These are phyloP conservation scores for Drosophila repletoides DNA, from an alignment of 1,140 invertebrate species.

Conservation along the genomic window DNA sequence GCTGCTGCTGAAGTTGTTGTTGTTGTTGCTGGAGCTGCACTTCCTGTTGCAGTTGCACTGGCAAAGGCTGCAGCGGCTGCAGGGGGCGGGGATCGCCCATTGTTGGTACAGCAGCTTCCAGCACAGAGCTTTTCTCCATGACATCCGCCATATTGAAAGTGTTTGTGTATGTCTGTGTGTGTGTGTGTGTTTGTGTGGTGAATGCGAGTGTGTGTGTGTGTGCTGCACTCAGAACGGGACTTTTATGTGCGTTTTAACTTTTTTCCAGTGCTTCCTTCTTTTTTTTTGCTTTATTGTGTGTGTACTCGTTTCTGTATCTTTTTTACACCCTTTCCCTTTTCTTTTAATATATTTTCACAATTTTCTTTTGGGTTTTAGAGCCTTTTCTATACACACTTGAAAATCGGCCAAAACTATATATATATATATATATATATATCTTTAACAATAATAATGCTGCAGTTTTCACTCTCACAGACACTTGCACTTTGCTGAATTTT, in stretches of 20 bases:
- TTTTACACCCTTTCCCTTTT: constrained; percentile 7
- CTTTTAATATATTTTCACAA: constrained; percentile 14
- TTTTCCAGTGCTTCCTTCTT: constrained; percentile 38
- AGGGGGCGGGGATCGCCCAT: constrained; percentile 47
- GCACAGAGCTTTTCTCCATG: constrained; percentile 79
- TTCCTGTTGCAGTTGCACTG: constrained; percentile 38
- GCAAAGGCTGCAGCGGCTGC: constrained; percentile 36
- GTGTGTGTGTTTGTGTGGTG: constrained; percentile 16
- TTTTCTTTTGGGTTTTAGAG: constrained; percentile 15
- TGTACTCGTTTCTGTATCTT: constrained; percentile 39
- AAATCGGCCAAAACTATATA: constrained; percentile 13
- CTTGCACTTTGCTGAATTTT: constrained; percentile 40
- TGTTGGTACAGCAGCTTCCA: constrained; percentile 67
- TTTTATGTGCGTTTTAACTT: constrained; percentile 41
- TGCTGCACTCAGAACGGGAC: constrained; percentile 65
- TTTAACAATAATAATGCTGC: constrained; percentile 35
- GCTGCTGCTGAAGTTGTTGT: constrained; percentile 23
- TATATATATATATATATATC: constrained; percentile 1
- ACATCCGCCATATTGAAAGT: constrained; percentile 81
- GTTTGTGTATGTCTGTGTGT: constrained; percentile 40
- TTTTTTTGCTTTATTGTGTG: constrained; percentile 42
- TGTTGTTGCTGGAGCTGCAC: constrained; percentile 41
- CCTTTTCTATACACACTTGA: constrained; percentile 21
- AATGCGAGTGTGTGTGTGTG: constrained; percentile 25
- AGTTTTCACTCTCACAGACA: constrained; percentile 30